Percentiles rank a stretch among this genome's conserved stretches.
Evolutionary conservation across 2,113 vertebrate genomes (phyloP).

Genomic region (Craseonycteris thonglongyai): DNA sequence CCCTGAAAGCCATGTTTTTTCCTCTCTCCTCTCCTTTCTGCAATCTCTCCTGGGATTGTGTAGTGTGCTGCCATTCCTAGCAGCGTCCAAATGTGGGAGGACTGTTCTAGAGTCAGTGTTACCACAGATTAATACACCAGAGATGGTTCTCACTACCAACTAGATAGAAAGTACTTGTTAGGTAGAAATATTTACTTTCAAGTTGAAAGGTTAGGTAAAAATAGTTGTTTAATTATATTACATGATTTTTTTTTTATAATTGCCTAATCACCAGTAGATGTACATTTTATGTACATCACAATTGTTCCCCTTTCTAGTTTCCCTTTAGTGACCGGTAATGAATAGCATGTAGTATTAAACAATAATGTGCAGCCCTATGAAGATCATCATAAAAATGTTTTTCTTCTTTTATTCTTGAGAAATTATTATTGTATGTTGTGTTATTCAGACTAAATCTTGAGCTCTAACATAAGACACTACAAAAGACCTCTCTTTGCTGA

Average conservation of each 20-base stretch:
- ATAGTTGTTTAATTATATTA: conserved; percentile 66
- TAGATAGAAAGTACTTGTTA: conserved; percentile 61
- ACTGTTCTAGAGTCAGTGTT: not conserved
- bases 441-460: not conserved
- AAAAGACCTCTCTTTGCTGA: not conserved
- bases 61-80: not conserved
- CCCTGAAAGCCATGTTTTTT: conserved; percentile 20
- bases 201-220: conserved; percentile 69
- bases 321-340: conserved; percentile 60
- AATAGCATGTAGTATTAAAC: conserved; percentile 50
- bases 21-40: conserved; percentile 18
- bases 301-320: conserved; percentile 37
- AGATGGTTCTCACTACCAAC: conserved; percentile 33
- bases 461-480: not conserved
- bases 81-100: not conserved
- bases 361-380: not conserved
- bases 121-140: not conserved
- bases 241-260: conserved; percentile 66
- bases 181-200: conserved; percentile 69
- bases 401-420: not conserved
- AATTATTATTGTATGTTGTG: not conserved
- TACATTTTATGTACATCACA: conserved; percentile 55
- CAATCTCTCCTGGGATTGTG: conserved; percentile 52
- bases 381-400: not conserved
- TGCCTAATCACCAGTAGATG: conserved; percentile 71